Evolutionary conservation across 2,113 vertebrate genomes (phyloP).

Genomic region (Nibea albiflora): DNA sequence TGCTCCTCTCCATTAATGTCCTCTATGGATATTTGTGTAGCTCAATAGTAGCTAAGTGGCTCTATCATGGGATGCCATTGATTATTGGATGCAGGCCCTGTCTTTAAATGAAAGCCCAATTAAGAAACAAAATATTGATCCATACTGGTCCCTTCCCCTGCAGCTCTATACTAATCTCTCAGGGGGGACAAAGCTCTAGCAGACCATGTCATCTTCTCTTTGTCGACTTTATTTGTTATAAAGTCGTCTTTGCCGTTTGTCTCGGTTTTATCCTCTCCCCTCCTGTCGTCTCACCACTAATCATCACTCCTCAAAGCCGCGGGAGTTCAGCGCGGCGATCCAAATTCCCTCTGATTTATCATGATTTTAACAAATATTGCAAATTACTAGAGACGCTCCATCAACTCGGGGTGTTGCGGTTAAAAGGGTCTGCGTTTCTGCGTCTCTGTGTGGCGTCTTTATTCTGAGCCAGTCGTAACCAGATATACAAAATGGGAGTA

Average conservation of each 20-base stretch:
- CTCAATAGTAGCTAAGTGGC: conserved; percentile 9
- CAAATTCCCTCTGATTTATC: background rate
- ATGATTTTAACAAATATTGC: background rate
- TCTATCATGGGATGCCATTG: conserved; percentile 16
- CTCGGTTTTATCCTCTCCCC: background rate
- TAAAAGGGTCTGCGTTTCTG: background rate
- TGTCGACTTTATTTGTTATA: background rate
- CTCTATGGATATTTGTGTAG: conserved; percentile 19
- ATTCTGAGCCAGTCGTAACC: background rate
- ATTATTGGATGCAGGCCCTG: conserved; percentile 9
- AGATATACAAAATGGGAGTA: background rate
- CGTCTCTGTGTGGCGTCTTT: background rate
- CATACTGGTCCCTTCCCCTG: background rate
- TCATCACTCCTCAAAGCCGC: background rate
- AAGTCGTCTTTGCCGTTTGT: background rate
- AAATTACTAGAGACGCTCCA: background rate
- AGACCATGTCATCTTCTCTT: background rate
- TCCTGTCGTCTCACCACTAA: background rate
- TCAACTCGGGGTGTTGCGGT: background rate
- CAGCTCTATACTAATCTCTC: background rate
- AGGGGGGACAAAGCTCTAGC: background rate
- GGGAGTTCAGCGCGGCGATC: background rate
- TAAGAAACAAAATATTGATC: conserved; percentile 51
- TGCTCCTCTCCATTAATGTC: background rate
- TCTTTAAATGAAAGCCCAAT: conserved; percentile 39